Evolutionary conservation across 2,797 vertebrate species (phyloP).

Genomic region (Bradypus variegatus): DNA sequence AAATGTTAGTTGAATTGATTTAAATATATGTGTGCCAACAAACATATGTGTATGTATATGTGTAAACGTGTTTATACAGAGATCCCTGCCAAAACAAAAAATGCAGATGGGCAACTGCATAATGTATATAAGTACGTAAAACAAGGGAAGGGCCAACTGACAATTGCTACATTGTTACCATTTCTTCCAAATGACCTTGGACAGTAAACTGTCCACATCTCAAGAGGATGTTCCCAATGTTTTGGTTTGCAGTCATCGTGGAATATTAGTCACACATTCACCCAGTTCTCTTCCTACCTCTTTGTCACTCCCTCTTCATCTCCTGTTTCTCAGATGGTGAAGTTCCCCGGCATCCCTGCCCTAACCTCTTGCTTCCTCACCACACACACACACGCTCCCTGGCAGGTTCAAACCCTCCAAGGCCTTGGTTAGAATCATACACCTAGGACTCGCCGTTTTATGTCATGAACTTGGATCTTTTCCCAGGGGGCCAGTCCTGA

Average conservation of each 20-base stretch:
- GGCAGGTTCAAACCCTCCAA: not conserved
- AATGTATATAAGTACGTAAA: not conserved
- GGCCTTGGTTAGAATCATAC: not conserved
- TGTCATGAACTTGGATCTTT: not conserved
- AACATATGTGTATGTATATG: not conserved
- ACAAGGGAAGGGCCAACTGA: not conserved
- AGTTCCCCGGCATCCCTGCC: not conserved
- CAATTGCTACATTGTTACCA: not conserved
- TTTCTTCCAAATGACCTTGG: not conserved
- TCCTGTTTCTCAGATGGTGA: not conserved
- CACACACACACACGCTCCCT: not conserved
- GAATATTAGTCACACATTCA: not conserved
- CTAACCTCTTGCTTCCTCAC: not conserved
- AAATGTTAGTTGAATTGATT: slow-evolving; percentile 39
- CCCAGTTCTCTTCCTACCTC: not conserved
- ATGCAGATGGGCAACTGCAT: slow-evolving; percentile 22
- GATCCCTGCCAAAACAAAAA: slow-evolving; percentile 27
- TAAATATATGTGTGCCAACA: slow-evolving; percentile 8
- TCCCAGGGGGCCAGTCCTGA: not conserved
- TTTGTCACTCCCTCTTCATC: not conserved
- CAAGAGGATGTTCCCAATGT: not conserved
- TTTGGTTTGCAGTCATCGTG: not conserved
- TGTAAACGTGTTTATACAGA: not conserved
- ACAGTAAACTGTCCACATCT: not conserved
- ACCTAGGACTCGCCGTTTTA: not conserved